Evolutionary conservation across 2,113 vertebrate species (phyloP).

Genomic region (Bambusicola thoracicus): DNA sequence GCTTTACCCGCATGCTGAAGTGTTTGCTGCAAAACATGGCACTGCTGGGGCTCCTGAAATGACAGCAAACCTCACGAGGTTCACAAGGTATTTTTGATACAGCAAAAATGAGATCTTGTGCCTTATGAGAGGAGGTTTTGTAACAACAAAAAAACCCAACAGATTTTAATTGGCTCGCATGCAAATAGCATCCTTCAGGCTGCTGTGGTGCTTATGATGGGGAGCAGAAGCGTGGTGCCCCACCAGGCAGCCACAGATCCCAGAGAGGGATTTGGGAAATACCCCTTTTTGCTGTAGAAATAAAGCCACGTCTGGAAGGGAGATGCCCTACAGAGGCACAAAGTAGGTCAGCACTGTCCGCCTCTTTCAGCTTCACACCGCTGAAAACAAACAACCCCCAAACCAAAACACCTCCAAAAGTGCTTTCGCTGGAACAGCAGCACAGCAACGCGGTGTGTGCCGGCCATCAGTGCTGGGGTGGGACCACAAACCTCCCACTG

Average conservation of each 20-base stretch:
- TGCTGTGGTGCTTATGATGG: rapidly evolving
- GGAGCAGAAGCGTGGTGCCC: neutral
- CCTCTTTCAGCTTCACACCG: neutral
- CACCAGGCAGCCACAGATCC: rapidly evolving
- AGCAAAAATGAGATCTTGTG: neutral
- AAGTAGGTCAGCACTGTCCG: neutral
- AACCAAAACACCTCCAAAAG: neutral
- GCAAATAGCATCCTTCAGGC: rapidly evolving
- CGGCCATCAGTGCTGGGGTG: rapidly evolving
- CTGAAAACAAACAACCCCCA: neutral
- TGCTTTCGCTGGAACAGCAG: neutral
- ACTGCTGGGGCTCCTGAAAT: neutral
- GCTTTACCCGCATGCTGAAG: neutral
- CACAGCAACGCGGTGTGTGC: rapidly evolving
- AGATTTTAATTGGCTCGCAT: neutral
- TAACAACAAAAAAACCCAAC: neutral
- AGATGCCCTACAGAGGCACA: neutral
- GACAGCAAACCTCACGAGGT: neutral
- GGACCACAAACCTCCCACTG: neutral
- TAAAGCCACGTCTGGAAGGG: neutral
- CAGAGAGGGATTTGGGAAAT: neutral
- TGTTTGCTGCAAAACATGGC: neutral
- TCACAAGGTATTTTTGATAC: neutral
- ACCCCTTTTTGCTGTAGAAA: neutral
- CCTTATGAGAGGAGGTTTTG: neutral